Base-by-base conservation (phyloP, 2,888 invertebrate species). In the Podotricha telesiphe region DNA sequence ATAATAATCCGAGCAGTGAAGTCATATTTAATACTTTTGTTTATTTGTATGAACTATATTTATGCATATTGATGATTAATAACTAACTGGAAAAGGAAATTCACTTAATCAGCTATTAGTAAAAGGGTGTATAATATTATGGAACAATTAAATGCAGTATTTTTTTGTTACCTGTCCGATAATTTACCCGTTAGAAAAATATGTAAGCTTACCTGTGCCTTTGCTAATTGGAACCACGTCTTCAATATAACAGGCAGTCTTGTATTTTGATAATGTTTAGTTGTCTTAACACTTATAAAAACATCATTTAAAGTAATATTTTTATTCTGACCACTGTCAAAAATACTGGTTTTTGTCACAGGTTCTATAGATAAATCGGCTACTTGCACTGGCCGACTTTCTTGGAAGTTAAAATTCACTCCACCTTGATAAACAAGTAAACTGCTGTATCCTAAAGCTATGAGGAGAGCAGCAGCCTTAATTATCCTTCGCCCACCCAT, bases 241-340 rank as follows among this genome's bases (percentile, higher is more conserved):
- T 96, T 96, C 86, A 98, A 94, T 82, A 99, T 96, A 74, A 98
- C 94, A 66, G 96, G 96, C 82, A 99, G 88, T 79, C 99, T 95
- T 64, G 96, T 95, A 76, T 95, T 93, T 86, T 99, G 98, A 91
- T 97, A 98, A 89, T 95, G 95, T 86, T 96, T 95, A 68, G 98
- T 97, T 73, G 99, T 98, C 93, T 99, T 99, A 67, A 99, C 98
- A 93, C 97, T 97, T 87, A 99, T 97, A 91, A 98, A 98, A 82
- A 99, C 94, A 91, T 98, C 98, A 89, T 96, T 95, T 79, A 98
- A 91, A 78, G 94, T 95, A 76, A 96, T 95, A 75, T 95, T 94
- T 75, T 91, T 94, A 74, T 78, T 88, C 68, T 85, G 86, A 78
- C 82, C 84, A 86, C 84, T 87, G 65, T 89, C 87, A 78, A 84